These are phyloP conservation scores for Helicoverpa assulta DNA, from an alignment of 2,888 invertebrate genomes.

Conservation along the genomic window DNA sequence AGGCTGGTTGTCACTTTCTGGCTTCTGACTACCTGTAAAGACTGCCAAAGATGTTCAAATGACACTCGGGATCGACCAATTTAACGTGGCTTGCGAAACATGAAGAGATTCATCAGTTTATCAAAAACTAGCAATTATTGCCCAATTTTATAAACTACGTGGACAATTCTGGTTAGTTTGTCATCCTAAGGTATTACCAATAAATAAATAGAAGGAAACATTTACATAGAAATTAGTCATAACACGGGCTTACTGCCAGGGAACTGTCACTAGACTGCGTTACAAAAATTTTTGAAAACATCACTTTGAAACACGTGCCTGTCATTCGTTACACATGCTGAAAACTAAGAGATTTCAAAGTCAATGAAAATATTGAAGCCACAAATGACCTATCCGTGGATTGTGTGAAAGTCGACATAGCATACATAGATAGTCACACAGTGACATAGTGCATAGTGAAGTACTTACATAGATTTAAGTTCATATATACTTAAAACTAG, in stretches of 20 bases:
- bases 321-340: conserved; percentile 10
- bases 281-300: conserved; percentile 27
- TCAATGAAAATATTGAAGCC: conserved; percentile 13
- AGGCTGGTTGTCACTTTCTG: background rate
- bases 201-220: conserved; percentile 30
- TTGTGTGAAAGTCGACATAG: no score
- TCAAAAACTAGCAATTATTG: no score
- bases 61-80: no score
- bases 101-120: background rate
- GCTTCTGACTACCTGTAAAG: background rate
- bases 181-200: background rate
- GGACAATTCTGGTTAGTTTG: no score
- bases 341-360: background rate
- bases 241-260: conserved; percentile 34
- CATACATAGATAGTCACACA: no score
- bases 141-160: no score
- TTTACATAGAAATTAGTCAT: conserved; percentile 36
- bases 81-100: background rate
- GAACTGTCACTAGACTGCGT: conserved; percentile 23
- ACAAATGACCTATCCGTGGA: no score
- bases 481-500: no score
- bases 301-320: conserved; percentile 22
- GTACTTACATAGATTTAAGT: no score
- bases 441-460: no score
- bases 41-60: background rate